These are phyloP conservation scores for Scopus umbretta DNA, from an alignment of 2,113 vertebrate genomes.

Conservation along the genomic window DNA sequence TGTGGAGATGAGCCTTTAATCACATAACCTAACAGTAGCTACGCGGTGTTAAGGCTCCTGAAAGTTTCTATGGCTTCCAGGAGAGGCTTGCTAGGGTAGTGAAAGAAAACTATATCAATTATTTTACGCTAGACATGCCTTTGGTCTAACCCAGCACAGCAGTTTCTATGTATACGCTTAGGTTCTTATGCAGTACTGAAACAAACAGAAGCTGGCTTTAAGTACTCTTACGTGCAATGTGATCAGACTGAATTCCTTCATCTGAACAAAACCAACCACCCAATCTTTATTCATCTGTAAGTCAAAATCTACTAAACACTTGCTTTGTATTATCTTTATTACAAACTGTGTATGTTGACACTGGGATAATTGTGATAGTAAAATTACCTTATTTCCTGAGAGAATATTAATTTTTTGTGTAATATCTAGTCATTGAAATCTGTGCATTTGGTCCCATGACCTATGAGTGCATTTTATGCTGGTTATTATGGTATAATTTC, in stretches of 20 bases:
- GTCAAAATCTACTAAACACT: not conserved
- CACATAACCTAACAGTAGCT: not conserved
- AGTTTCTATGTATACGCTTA: not conserved
- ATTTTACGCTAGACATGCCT: rapidly evolving
- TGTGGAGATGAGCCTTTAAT: not conserved
- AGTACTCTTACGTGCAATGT: not conserved
- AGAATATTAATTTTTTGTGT: not conserved
- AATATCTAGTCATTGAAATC: not conserved
- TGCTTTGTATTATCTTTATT: not conserved
- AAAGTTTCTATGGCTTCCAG: not conserved
- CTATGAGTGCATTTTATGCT: not conserved
- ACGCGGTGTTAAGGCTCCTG: not conserved
- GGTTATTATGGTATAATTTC: not conserved
- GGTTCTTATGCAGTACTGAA: not conserved
- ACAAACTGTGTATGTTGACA: not conserved
- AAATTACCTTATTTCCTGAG: not conserved
- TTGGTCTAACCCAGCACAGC: not conserved
- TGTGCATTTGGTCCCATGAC: not conserved
- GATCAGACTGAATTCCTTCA: not conserved
- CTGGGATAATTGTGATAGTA: not conserved
- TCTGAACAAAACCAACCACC: not conserved
- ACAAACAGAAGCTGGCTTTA: not conserved
- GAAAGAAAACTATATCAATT: not conserved
- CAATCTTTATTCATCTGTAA: not conserved
- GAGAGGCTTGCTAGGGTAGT: not conserved